Conservation (phyloP, 2,888 invertebrate species). For the Parthenolecanium corni region DNA sequence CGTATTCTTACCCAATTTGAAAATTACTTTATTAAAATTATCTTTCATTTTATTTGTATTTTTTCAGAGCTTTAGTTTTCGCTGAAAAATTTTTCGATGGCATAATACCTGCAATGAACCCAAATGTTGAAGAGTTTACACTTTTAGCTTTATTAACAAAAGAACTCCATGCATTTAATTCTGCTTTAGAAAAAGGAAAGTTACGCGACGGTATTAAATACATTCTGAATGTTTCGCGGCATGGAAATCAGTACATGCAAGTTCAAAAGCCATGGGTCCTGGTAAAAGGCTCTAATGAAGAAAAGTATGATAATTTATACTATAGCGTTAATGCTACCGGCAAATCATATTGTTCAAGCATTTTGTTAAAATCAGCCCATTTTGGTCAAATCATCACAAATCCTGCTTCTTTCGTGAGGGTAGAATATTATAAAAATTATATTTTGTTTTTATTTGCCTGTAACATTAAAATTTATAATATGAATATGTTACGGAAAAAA, state of each 20-base stretch:
- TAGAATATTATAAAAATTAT: no score
- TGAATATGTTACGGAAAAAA: no score
- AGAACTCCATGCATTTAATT: slow-evolving; percentile 61
- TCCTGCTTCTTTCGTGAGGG: neutral
- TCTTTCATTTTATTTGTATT: no score
- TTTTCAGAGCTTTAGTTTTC: slow-evolving; percentile 70
- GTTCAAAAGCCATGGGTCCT: slow-evolving; percentile 86
- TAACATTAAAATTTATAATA: no score
- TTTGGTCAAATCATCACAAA: no score
- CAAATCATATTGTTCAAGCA: no score
- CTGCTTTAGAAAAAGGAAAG: slow-evolving; percentile 60
- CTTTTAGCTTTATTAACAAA: slow-evolving; percentile 67
- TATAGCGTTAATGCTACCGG: slow-evolving; percentile 20
- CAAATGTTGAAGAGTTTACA: slow-evolving; percentile 54
- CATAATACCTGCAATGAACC: slow-evolving; percentile 51
- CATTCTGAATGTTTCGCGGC: slow-evolving; percentile 73
- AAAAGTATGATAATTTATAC: slow-evolving; percentile 49
- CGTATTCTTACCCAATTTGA: neutral
- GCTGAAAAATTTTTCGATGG: slow-evolving; percentile 70
- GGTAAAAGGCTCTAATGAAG: slow-evolving; percentile 65
- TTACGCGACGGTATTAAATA: slow-evolving; percentile 75
- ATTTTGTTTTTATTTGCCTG: no score
- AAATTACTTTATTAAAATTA: no score
- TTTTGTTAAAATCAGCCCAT: no score
- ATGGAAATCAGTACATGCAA: slow-evolving; percentile 97